Evolutionary conservation across 2,113 vertebrate species (phyloP), one percentile per base, ranked within the genome.

Genomic region (Bettongia penicillata): DNA sequence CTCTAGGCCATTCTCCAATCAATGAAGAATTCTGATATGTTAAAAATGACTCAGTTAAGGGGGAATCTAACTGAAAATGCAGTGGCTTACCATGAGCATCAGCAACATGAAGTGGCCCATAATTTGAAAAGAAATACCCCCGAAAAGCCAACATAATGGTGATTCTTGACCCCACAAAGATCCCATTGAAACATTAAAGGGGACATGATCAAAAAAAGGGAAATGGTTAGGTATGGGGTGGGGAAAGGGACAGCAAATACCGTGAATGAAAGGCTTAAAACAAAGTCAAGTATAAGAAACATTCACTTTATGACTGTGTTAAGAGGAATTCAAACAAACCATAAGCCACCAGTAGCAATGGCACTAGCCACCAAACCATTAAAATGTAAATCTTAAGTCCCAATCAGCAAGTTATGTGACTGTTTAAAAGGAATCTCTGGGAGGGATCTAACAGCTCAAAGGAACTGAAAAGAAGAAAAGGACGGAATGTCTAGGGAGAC

Each of bases 21-120:
- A 94, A 95, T 95, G 95, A 26, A 91, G 25, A 96, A 37, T 51
- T 77, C 48, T 53, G 93, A 95, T 94, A 96, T 94, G 26, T 4
- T 96, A 97, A 91, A 91, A 96, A 91, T 53, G 52, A 90, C 77
- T 90, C 25, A 91, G 26, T 93, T 93, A 48, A 91, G 84, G 24
- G 90, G 51, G 28, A 95, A 94, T 53, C 92, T 4, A 53, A 92
- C 0, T 52, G 16, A 53, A 93, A 90, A 91, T 50, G 2, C 1
- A 84, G 22, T 91, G 22, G 92, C n/a, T 95, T 48, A 61, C n/a
- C 25, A 31, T 48, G 89, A 93, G 25, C 14, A 77, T 43, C 68
- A 94, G 28, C 5, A 90, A 68, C 31, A 91, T 51, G 61, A 93
- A 96, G 92, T 94, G 55, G n/a, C 43, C 26, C 93, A 16, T 92